A percentile compares a stretch with the other conserved stretches of the same genome.
These are phyloP conservation scores for Myotis pilosus DNA, from an alignment of 2,797 vertebrate genomes.

Conservation along the genomic window DNA sequence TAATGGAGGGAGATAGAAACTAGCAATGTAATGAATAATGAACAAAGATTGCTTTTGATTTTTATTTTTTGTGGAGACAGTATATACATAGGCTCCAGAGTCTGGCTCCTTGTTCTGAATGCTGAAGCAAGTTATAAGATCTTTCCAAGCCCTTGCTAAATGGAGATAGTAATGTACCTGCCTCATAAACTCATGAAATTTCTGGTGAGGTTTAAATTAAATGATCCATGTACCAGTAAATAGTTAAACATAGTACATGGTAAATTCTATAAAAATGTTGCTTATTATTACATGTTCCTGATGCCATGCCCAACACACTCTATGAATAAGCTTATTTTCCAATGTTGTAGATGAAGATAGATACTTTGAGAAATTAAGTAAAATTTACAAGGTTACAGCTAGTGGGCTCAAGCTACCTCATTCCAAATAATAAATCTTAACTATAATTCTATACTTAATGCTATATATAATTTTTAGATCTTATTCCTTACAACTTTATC, in stretches of 20 bases:
- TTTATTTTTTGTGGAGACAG: background rate
- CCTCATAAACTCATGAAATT: background rate
- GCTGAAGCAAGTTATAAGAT: background rate
- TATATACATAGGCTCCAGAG: background rate
- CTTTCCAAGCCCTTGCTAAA: constrained; percentile 16
- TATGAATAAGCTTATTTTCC: background rate
- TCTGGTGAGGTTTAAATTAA: constrained; percentile 22
- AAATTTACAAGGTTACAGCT: background rate
- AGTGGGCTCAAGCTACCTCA: background rate
- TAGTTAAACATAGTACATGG: background rate
- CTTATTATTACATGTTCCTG: background rate
- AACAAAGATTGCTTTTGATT: background rate
- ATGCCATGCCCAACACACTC: background rate
- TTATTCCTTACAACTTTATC: background rate
- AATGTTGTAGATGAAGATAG: background rate
- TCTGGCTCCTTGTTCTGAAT: background rate
- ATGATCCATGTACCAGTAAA: background rate
- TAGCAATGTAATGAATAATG: background rate
- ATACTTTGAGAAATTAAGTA: constrained; percentile 26
- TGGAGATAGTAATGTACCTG: background rate
- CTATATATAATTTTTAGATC: background rate
- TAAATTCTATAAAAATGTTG: constrained; percentile 32
- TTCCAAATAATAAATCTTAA: background rate
- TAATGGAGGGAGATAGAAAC: background rate
- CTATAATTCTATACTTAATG: constrained; percentile 4